Conservation (phyloP, 2,113 vertebrate genomes). For the Carassius auratus region DNA sequence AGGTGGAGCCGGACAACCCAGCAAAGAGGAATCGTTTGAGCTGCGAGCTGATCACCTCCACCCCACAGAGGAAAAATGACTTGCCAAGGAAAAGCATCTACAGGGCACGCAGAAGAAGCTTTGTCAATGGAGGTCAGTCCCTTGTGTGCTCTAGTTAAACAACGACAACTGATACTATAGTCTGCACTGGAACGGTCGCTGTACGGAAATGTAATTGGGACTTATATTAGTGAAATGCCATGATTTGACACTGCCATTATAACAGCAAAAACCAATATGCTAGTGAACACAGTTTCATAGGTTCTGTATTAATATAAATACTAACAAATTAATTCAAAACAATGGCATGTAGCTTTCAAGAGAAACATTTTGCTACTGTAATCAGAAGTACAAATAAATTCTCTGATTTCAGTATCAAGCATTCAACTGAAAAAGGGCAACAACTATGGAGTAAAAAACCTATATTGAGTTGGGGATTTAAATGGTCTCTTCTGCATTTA, state of each 20-base stretch:
- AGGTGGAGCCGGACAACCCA: constrained; percentile 91
- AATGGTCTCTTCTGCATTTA: background rate
- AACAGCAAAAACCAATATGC: background rate
- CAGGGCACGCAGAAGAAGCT: constrained; percentile 86
- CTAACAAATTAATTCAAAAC: background rate
- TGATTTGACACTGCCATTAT: background rate
- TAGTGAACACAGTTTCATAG: background rate
- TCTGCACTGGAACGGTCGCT: background rate
- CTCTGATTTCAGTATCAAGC: too few relatives aligned
- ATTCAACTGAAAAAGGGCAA: background rate
- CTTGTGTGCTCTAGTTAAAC: background rate
- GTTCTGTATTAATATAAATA: background rate
- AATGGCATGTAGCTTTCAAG: background rate
- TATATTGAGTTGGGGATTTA: background rate
- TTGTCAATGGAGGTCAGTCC: constrained; percentile 88
- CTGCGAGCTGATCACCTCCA: constrained; percentile 91
- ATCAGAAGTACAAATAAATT: background rate
- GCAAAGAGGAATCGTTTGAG: constrained; percentile 88
- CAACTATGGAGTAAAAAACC: background rate
- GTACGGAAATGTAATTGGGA: background rate
- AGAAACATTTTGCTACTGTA: background rate
- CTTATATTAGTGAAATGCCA: too few relatives aligned
- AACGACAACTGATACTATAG: background rate
- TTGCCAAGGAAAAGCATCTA: constrained; percentile 81
- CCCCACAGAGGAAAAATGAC: constrained; percentile 80